phyloP scores from a whole-genome alignment of 2,888 invertebrate genomes.

The Dolichomitus sp. region DNA sequence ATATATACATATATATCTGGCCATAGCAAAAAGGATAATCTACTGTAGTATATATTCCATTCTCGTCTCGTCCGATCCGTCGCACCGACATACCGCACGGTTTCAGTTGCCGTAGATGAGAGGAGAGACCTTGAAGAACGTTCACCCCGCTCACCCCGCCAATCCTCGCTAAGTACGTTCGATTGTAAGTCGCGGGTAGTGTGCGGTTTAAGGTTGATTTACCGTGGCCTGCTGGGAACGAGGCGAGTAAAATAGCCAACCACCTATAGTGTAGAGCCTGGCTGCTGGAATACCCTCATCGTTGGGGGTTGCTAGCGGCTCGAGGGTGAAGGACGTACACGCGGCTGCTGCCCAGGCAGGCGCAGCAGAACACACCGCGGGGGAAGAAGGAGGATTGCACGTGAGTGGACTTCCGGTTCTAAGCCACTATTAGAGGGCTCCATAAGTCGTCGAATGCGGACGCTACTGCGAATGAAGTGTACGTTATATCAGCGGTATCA shows the following conservation, averaged over 20 bases:
- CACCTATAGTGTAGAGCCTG: constrained; percentile 50
- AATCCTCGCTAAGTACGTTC: constrained; percentile 82
- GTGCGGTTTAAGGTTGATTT: constrained; percentile 83
- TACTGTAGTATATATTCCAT: constrained; percentile 75
- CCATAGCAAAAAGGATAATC: constrained; percentile 56
- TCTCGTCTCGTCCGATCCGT: constrained; percentile 74
- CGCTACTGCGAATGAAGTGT: constrained; percentile 24
- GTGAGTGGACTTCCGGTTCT: constrained; percentile 80
- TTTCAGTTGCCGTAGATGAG: constrained; percentile 61
- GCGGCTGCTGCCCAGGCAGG: not conserved
- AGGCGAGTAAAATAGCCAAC: constrained; percentile 58
- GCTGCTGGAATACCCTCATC: not conserved
- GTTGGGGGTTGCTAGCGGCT: constrained; percentile 39
- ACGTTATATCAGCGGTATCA: constrained; percentile 4
- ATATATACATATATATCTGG: not conserved
- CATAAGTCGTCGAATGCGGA: constrained; percentile 43
- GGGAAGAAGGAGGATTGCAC: constrained; percentile 70
- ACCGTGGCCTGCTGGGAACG: constrained; percentile 72
- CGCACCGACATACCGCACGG: constrained; percentile 43
- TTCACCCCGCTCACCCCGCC: constrained; percentile 50
- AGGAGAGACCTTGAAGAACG: constrained; percentile 32
- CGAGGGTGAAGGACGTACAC: constrained; percentile 26
- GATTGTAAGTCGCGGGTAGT: constrained; percentile 82
- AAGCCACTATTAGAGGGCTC: constrained; percentile 71
- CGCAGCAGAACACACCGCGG: constrained; percentile 12